Evolutionary conservation across 2,888 invertebrate species (phyloP).

Genomic region (Agonopterix alstromeriana): DNA sequence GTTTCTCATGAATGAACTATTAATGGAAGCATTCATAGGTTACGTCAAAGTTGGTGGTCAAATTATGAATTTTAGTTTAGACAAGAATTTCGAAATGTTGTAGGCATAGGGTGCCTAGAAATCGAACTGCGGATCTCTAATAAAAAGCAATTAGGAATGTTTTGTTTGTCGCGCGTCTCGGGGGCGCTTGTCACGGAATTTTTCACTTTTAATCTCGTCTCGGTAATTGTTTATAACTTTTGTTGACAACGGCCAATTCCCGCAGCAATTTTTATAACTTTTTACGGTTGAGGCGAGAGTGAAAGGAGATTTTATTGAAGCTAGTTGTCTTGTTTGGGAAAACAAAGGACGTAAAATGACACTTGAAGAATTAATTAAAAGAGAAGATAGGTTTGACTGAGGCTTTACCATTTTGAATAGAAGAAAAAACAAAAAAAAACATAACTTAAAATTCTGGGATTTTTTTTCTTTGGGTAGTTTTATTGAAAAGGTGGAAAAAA

Average conservation of each 20-base stretch:
- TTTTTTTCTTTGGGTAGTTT: too few species aligned
- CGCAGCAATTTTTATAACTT: conserved; percentile 4
- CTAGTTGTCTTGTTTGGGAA: neutral
- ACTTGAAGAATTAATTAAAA: too few species aligned
- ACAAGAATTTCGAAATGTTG: too few species aligned
- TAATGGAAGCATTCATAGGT: too few species aligned
- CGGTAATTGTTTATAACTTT: conserved; percentile 24
- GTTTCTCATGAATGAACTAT: too few species aligned
- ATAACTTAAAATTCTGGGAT: too few species aligned
- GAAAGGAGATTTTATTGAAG: conserved; percentile 11
- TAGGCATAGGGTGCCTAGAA: neutral
- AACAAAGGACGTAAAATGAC: neutral
- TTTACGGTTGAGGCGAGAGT: conserved; percentile 24
- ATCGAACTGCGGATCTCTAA: conserved; percentile 21
- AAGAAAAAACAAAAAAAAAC: too few species aligned
- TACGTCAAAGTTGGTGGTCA: too few species aligned
- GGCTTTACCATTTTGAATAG: too few species aligned
- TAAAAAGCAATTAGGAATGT: conserved; percentile 33
- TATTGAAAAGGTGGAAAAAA: too few species aligned
- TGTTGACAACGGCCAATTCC: conserved; percentile 12
- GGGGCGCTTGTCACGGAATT: conserved; percentile 9
- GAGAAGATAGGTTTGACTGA: too few species aligned
- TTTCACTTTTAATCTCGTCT: conserved; percentile 27
- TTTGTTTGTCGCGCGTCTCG: conserved; percentile 35
- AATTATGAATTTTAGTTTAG: too few species aligned